Evolutionary conservation across 2,888 invertebrate genomes (phyloP), one percentile per base, ranked within the genome.

Genomic region (Arctia plantaginis): DNA sequence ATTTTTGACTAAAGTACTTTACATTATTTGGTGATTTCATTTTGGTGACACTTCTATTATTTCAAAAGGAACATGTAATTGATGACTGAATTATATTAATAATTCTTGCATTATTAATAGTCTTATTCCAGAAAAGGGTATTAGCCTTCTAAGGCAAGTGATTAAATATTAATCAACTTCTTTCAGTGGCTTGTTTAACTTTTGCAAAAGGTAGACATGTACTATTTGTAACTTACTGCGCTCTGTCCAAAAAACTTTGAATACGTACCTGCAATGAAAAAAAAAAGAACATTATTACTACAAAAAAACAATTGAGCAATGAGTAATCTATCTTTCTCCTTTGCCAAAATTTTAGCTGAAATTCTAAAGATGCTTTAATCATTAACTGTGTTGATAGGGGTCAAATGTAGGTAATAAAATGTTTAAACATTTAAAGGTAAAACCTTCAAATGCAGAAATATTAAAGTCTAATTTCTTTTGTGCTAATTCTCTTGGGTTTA

Each of bases 191-290:
- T 7, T 2, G 3, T 30, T 62, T 18, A 35, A 62, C 18, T 30
- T 15, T 15, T 44, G 44, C 20, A 27, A 44, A 30, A 44, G 18
- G 41, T 27, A 30, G 15, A 3, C 30, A 30, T 30, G 20, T 30
- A 7, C 3, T 47, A 8, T 47, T 1, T n/a, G n/a, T 55, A 20
- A 13, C 67, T 67, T 47, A 47, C 67, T 33, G 7, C 15, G 12
- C 13, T 23, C 47, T 33, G 15, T 47, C 33, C 23, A 30, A 20
- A 44, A 35, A 18, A n/a, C 55, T 13, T 35, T 15, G 35, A n/a
- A 18, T 18, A 69, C 69, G 18, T 69, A 69, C 69, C 69, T 69
- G 69, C 0, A 69, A 69, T 10, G 0, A 15, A 69, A 35, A 59
- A 35, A 47, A 18, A 67, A n/a, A n/a, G n/a, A 33, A 13, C 2